Percentiles rank a stretch among this genome's conserved stretches.
phyloP scores from a whole-genome alignment of 2,888 invertebrate genomes.

The Aphidius colemani region DNA sequence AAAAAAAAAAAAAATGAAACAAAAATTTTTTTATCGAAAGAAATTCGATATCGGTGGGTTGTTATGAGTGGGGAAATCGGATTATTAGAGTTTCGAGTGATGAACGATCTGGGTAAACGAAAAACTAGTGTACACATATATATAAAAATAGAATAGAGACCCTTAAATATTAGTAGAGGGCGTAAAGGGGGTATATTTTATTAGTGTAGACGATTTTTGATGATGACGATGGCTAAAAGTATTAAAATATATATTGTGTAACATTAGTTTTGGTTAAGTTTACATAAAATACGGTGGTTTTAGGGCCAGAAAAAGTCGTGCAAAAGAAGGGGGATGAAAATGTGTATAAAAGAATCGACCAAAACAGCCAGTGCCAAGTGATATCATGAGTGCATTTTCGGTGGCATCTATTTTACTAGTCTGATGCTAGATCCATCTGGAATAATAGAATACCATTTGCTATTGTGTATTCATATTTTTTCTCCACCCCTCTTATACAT shows the following conservation, averaged over 20 bases:
- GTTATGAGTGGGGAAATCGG: slow-evolving; percentile 38
- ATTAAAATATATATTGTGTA: slow-evolving; percentile 11
- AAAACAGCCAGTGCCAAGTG: slow-evolving; percentile 34
- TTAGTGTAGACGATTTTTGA: slow-evolving; percentile 10
- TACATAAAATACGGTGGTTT: slow-evolving; percentile 24
- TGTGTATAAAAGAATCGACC: slow-evolving; percentile 37
- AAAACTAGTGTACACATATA: slow-evolving; percentile 12
- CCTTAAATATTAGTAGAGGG: slow-evolving; percentile 2
- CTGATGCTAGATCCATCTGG: slow-evolving; percentile 48
- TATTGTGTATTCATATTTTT: slow-evolving; percentile 46
- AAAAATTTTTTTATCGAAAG: slow-evolving; percentile 20
- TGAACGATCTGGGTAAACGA: slow-evolving; percentile 42
- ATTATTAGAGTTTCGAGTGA: slow-evolving; percentile 52
- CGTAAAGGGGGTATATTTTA: slow-evolving; percentile 17
- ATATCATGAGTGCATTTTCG: slow-evolving; percentile 54
- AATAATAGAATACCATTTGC: slow-evolving; percentile 59
- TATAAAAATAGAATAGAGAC: slow-evolving; percentile 17
- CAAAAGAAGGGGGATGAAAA: slow-evolving; percentile 19
- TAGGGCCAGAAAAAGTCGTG: slow-evolving; percentile 21
- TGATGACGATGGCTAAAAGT: slow-evolving; percentile 15
- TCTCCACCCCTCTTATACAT: slow-evolving; percentile 24
- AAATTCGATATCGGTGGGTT: slow-evolving; percentile 26
- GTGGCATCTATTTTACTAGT: slow-evolving; percentile 25
- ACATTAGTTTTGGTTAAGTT: slow-evolving; percentile 20
- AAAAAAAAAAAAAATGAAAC: slow-evolving; percentile 10